These are phyloP conservation scores for Rhagoletis pomonella DNA, from an alignment of 1,140 invertebrate genomes.

Conservation along the genomic window DNA sequence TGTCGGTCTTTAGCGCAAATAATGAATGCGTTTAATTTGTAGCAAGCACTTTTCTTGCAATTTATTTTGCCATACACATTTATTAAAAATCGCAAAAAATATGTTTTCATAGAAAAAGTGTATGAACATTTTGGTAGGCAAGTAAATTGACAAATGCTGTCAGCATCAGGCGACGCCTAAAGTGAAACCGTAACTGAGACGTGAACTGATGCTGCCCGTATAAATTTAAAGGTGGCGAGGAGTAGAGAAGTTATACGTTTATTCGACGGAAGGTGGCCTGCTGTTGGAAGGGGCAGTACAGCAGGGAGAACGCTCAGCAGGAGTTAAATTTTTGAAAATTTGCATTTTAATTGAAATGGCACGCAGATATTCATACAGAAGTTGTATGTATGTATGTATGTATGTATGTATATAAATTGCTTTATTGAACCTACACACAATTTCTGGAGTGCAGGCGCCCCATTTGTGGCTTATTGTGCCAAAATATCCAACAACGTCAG, in stretches of 20 bases:
- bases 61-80: neutral
- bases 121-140: constrained; percentile 4
- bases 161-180: constrained; percentile 18
- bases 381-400: too few relatives aligned
- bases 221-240: too few relatives aligned
- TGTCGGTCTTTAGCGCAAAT: constrained; percentile 26
- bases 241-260: too few relatives aligned
- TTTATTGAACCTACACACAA: too few relatives aligned
- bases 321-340: constrained; percentile 47
- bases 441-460: neutral
- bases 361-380: neutral
- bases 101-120: neutral
- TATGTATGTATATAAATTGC: too few relatives aligned
- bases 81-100: neutral
- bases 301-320: neutral
- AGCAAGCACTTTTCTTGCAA: neutral
- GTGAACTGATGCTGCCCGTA: neutral
- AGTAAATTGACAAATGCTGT: constrained; percentile 50
- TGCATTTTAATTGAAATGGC: constrained; percentile 51
- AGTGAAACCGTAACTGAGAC: neutral
- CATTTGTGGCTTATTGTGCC: neutral
- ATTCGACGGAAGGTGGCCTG: neutral
- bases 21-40: constrained; percentile 46
- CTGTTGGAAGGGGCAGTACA: too few relatives aligned
- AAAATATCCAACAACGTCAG: neutral